Evolutionary conservation across 1,140 invertebrate species (phyloP).

Genomic region (Nasonia longicornis): DNA sequence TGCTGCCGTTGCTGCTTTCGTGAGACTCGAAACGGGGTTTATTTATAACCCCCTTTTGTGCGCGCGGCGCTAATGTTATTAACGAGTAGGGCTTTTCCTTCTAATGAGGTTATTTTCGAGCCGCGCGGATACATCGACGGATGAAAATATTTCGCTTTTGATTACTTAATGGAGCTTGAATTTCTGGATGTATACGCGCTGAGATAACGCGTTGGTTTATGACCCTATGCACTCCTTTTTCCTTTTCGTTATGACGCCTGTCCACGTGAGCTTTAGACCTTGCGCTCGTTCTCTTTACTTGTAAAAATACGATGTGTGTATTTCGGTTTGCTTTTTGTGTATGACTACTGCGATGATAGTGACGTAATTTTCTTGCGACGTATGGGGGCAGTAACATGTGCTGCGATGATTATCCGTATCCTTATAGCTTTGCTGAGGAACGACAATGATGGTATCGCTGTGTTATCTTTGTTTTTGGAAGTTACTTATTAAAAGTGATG

Average conservation of each 20-base stretch:
- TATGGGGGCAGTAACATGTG: no score
- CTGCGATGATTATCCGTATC: no score
- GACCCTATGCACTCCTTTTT: neutral
- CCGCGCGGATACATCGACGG: neutral
- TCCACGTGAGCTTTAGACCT: neutral
- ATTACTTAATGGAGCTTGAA: neutral
- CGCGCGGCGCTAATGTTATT: neutral
- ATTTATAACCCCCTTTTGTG: neutral
- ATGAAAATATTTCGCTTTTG: neutral
- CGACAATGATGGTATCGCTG: neutral
- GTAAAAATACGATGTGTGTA: neutral
- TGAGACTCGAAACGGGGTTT: neutral
- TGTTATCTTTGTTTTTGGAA: neutral
- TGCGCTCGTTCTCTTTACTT: neutral
- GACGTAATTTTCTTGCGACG: no score
- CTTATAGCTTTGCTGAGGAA: neutral
- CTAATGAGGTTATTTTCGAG: neutral
- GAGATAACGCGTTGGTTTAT: slow-evolving; percentile 8
- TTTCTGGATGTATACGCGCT: neutral
- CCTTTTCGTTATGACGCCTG: neutral
- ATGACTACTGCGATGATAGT: no score
- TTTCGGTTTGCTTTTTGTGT: neutral
- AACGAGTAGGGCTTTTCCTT: neutral
- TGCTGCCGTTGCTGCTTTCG: neutral
- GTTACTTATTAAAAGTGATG: neutral